These are phyloP conservation scores for Platyrinchus mystaceus DNA, from an alignment of 2,797 vertebrate species.

Conservation along the genomic window DNA sequence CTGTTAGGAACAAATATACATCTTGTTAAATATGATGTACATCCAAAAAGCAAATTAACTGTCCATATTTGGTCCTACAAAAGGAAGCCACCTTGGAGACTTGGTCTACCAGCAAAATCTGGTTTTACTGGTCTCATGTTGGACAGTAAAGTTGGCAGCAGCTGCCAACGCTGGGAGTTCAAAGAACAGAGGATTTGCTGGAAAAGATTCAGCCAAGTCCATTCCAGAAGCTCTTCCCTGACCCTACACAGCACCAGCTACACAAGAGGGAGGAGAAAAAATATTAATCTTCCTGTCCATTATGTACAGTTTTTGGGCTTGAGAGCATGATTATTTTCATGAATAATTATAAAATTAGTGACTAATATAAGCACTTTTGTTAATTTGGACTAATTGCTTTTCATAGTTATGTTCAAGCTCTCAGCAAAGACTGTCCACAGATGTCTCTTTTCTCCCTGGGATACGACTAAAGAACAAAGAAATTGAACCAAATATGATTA, in stretches of 20 bases:
- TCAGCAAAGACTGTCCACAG: neutral
- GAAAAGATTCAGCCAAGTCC: neutral
- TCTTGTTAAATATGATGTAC: neutral
- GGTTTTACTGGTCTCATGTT: slow-evolving; percentile 45
- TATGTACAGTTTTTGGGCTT: neutral
- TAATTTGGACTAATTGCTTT: slow-evolving; percentile 7
- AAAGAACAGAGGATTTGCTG: slow-evolving; percentile 12
- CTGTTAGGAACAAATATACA: slow-evolving; percentile 27
- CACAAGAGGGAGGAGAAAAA: fast-evolving
- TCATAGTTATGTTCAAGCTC: neutral
- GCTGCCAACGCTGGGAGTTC: slow-evolving; percentile 1
- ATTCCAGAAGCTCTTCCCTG: neutral
- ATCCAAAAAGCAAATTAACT: slow-evolving; percentile 14
- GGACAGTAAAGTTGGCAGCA: slow-evolving; percentile 31
- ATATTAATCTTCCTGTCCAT: neutral
- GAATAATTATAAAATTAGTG: neutral
- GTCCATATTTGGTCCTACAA: slow-evolving; percentile 23
- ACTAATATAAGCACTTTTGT: neutral
- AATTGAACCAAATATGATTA: neutral
- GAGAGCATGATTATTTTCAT: neutral
- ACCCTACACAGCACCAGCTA: neutral
- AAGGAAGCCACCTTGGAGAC: neutral
- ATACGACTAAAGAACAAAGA: neutral
- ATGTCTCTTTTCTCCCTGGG: neutral
- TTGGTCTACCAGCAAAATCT: neutral